These are phyloP conservation scores for Elysia crispata DNA, from an alignment of 2,888 invertebrate species.

Conservation along the genomic window DNA sequence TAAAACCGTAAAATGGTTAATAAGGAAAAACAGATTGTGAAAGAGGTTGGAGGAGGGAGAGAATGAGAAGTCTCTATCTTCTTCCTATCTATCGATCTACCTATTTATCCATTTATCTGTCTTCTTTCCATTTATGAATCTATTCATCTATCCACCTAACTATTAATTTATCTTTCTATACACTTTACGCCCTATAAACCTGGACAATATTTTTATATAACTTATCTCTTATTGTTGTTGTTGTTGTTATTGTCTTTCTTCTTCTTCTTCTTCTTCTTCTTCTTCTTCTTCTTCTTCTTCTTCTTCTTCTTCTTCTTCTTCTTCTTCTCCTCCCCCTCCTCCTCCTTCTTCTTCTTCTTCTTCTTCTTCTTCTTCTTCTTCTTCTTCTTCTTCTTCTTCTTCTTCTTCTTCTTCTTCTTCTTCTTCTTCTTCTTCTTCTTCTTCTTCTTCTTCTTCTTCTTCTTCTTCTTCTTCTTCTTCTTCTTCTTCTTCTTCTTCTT, in stretches of 20 bases:
- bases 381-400: not conserved
- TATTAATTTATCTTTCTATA: too few species aligned
- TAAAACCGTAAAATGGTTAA: too few species aligned
- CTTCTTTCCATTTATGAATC: too few species aligned
- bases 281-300: constrained; percentile 9
- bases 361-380: not conserved
- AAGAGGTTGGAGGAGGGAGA: too few species aligned
- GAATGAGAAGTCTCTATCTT: too few species aligned
- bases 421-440: not conserved
- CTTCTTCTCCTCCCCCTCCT: constrained; percentile 4
- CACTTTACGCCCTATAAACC: too few species aligned
- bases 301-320: constrained; percentile 9
- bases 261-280: not conserved
- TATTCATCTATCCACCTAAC: too few species aligned
- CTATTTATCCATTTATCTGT: too few species aligned
- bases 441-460: not conserved
- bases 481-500: not conserved
- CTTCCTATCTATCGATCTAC: too few species aligned
- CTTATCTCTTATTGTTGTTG: not conserved
- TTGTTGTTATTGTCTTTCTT: not conserved
- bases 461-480: constrained; percentile 2
- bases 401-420: not conserved
- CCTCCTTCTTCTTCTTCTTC: not conserved
- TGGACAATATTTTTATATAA: too few species aligned
- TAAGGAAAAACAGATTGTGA: too few species aligned